Conservation (phyloP, 2,888 invertebrate genomes). For the Pemphredon lugubris region DNA sequence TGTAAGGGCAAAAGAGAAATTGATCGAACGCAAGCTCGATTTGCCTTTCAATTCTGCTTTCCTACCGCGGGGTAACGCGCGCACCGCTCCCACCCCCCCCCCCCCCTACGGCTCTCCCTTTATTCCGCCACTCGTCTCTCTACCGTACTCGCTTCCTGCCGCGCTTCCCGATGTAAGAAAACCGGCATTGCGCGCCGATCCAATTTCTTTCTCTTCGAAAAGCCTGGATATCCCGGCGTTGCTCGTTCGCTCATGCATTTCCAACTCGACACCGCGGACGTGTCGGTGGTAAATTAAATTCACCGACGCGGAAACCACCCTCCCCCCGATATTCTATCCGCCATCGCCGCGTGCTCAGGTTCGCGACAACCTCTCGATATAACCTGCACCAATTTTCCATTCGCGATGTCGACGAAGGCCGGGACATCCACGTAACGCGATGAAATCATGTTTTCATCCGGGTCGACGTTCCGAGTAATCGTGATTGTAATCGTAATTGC, state of each 20-base stretch:
- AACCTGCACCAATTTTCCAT: neutral
- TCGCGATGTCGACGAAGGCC: neutral
- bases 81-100: neutral
- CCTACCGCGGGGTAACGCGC: too few species aligned
- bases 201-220: too few species aligned
- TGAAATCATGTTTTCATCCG: too few species aligned
- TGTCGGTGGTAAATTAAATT: slow-evolving; percentile 51
- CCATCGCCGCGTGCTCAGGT: neutral
- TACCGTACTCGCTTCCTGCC: too few species aligned
- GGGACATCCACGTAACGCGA: too few species aligned
- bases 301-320: slow-evolving; percentile 16
- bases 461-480: neutral
- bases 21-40: slow-evolving; percentile 10
- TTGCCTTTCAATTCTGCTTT: slow-evolving; percentile 17
- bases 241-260: too few species aligned
- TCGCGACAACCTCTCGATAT: too few species aligned
- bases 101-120: neutral
- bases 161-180: too few species aligned
- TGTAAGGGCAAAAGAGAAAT: neutral
- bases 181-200: too few species aligned
- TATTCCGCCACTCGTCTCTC: too few species aligned
- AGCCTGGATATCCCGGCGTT: too few species aligned
- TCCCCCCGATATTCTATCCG: slow-evolving; percentile 8
- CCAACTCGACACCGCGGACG: slow-evolving; percentile 29
- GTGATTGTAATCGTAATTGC: too few species aligned